Conservation (phyloP, 1,140 invertebrate genomes). For the Paracyclopina nana region DNA sequence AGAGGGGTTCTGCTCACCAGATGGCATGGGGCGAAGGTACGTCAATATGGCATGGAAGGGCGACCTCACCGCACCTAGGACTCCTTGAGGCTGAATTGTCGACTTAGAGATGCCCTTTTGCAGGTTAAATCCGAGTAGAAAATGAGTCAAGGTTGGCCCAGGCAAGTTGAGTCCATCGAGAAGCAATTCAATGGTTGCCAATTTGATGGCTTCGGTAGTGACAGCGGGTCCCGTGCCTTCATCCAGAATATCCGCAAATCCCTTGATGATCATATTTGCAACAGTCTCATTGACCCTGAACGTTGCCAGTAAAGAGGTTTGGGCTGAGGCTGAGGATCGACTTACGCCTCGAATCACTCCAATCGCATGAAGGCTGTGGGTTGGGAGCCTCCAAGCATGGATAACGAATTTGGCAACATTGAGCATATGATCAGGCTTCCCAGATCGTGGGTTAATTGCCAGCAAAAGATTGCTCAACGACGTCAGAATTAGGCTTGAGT, state of each 20-base stretch:
- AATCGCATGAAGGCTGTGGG: slow-evolving; percentile 45
- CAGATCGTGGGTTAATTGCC: slow-evolving; percentile 51
- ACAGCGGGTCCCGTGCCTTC: neutral
- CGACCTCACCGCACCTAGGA: slow-evolving; percentile 6
- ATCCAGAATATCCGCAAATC: slow-evolving; percentile 32
- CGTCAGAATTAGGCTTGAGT: slow-evolving; percentile 36
- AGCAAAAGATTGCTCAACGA: slow-evolving; percentile 57
- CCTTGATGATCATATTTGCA: slow-evolving; percentile 41
- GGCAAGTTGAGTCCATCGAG: neutral
- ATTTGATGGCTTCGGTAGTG: neutral
- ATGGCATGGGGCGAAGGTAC: slow-evolving; percentile 1
- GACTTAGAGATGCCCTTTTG: slow-evolving; percentile 7
- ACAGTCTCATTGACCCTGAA: slow-evolving; percentile 38
- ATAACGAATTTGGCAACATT: slow-evolving; percentile 49
- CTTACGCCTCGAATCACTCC: slow-evolving; percentile 45
- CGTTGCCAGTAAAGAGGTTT: slow-evolving; percentile 45
- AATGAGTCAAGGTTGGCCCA: slow-evolving; percentile 9
- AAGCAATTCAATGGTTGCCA: slow-evolving; percentile 12
- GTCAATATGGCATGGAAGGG: slow-evolving; percentile 14
- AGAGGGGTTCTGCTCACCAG: neutral
- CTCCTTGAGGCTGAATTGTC: slow-evolving; percentile 7
- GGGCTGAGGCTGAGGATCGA: slow-evolving; percentile 36
- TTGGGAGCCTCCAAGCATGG: slow-evolving; percentile 43
- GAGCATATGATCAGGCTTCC: slow-evolving; percentile 53
- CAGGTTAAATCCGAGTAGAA: slow-evolving; percentile 15